Base-by-base conservation (phyloP, 1,140 invertebrate genomes). In the Conus ventricosus region DNA sequence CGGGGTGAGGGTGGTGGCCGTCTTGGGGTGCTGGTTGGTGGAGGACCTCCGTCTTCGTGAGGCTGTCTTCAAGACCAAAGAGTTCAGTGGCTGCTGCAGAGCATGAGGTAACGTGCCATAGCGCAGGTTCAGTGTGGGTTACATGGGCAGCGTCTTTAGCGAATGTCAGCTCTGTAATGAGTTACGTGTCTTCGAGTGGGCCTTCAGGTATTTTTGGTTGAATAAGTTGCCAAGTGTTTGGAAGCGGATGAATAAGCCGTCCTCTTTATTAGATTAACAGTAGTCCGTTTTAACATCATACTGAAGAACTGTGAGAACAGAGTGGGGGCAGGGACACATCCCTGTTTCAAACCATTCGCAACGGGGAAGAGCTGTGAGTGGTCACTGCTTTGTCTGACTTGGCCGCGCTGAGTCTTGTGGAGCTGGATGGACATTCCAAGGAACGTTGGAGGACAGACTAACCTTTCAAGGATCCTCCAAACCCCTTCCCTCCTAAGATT, bases 111-210 rank as follows among this genome's bases (percentile, higher is more conserved):
- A 87, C 3, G 71, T 17, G 86, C 75, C 78, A 67, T 71, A 87
- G 54, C 10, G 71, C 76, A 75, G 7, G n/a, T 51, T 87, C 76
- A 23, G 71, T 87, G 86, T 87, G 39, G 51, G 86, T 51, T 51
- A 87, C 86, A 63, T 57, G 51, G 71, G 86, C 67, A 78, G 71
- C 71, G 8, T 87, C 86, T 20, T 80, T 15, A 76, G 71, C 67
- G 53, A 87, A 87, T 13, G 27, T 6, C 13, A 80, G 54, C 57
- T 60, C 8, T 11, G 71, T 87, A 39, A 53, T 87, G 63, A 87
- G n/a, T 78, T 87, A 71, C 86, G 11, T 23, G 67, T 80, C 71
- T 87, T 76, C 54, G 86, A 75, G 86, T 87, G 86, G 86, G 51
- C 76, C 71, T 87, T 8, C 57, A 60, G 57, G 8, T 4, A 4